phyloP scores from a whole-genome alignment of 2,888 invertebrate genomes.

The Amblyjoppa proteus region DNA sequence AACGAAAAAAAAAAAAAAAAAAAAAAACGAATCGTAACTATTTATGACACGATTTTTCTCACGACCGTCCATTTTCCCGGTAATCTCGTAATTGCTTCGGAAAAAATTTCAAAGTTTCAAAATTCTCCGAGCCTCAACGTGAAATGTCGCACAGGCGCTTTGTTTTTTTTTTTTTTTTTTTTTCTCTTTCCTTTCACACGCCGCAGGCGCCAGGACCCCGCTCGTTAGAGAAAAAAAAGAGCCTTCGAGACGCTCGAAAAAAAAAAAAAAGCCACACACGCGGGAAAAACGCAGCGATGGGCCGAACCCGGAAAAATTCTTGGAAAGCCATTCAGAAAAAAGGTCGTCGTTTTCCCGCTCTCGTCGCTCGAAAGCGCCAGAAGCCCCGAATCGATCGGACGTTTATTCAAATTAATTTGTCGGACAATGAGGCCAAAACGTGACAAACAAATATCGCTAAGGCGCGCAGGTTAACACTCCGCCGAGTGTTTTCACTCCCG shows the following conservation, averaged over 20 bases:
- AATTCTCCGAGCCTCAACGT: not conserved
- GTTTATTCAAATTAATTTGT: conserved; percentile 53
- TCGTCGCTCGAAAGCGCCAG: conserved; percentile 11
- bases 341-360: not conserved
- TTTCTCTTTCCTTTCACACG: conserved; percentile 1
- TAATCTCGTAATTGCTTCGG: not conserved
- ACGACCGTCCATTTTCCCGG: not conserved
- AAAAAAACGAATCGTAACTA: not conserved
- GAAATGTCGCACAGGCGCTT: not conserved
- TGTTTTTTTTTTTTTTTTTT: not conserved
- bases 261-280: conserved; percentile 21
- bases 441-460: conserved; percentile 1
- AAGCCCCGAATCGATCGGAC: not conserved
- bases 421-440: conserved; percentile 46
- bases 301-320: conserved; percentile 37
- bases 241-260: not conserved
- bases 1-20: not conserved
- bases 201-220: conserved; percentile 35
- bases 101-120: not conserved
- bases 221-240: conserved; percentile 23
- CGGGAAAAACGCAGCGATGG: conserved; percentile 28
- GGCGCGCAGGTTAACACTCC: not conserved
- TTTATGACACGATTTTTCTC: conserved; percentile 16
- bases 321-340: conserved; percentile 30
- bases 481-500: conserved; percentile 40